A percentile compares a stretch with the other conserved stretches of the same genome.
These are phyloP conservation scores for Pontoporia blainvillei DNA, from an alignment of 2,113 vertebrate genomes.

Conservation along the genomic window DNA sequence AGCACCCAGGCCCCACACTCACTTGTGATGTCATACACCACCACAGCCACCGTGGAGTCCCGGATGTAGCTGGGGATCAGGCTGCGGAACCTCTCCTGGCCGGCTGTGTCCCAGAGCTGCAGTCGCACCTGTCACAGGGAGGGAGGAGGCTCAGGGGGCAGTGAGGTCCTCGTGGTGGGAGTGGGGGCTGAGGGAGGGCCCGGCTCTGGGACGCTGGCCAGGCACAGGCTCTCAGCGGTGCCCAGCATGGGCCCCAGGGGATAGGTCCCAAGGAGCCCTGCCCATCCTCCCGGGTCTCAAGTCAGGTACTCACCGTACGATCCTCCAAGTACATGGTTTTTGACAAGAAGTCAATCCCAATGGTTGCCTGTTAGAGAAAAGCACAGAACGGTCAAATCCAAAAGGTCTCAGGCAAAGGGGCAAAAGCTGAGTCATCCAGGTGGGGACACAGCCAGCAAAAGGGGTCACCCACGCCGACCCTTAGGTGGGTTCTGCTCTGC, in stretches of 20 bases:
- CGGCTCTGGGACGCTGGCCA: not conserved
- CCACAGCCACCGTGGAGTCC: constrained; percentile 94
- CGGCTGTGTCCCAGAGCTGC: constrained; percentile 96
- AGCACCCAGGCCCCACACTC: constrained; percentile 65
- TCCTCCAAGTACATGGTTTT: constrained; percentile 98
- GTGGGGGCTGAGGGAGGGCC: not conserved
- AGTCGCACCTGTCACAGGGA: constrained; percentile 85
- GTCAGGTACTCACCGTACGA: constrained; percentile 87
- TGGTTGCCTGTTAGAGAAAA: constrained; percentile 86
- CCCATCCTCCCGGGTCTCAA: not conserved
- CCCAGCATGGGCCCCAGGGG: not conserved
- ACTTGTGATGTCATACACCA: constrained; percentile 96
- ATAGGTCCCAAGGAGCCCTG: not conserved
- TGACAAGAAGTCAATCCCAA: constrained; percentile 95
- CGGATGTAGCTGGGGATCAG: constrained; percentile 95
- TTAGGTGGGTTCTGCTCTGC: not conserved
- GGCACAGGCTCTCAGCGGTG: not conserved
- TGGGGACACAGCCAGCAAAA: not conserved
- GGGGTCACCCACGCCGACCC: too few species aligned
- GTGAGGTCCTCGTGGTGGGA: not conserved
- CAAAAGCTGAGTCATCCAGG: not conserved
- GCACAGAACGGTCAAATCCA: not conserved
- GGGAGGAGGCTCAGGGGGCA: not conserved
- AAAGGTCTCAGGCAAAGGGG: not conserved
- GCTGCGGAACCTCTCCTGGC: constrained; percentile 94